Evolutionary conservation across 2,888 invertebrate genomes (phyloP).

Genomic region (Lamellibrachia columna): DNA sequence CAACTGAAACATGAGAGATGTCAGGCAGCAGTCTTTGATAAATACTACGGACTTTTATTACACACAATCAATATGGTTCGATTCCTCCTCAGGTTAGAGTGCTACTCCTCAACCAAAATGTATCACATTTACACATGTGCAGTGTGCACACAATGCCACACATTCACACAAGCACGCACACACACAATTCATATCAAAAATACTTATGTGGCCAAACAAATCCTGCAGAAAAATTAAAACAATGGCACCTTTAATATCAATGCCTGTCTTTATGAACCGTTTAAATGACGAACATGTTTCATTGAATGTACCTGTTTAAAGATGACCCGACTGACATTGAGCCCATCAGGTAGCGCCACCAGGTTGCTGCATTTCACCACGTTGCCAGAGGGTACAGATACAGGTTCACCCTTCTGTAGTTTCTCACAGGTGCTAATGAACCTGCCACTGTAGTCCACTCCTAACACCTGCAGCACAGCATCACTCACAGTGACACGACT

Average conservation of each 20-base stretch:
- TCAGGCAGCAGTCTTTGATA: neutral
- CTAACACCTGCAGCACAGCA: slow-evolving; percentile 50
- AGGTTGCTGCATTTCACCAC: slow-evolving; percentile 36
- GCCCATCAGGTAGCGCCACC: slow-evolving; percentile 31
- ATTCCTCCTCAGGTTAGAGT: neutral
- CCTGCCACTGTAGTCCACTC: slow-evolving; percentile 51
- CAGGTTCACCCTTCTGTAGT: slow-evolving; percentile 44
- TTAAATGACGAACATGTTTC: neutral
- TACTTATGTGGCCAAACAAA: too few relatives aligned
- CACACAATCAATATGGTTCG: neutral
- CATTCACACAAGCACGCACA: neutral
- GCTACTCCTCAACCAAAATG: neutral
- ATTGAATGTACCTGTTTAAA: slow-evolving; percentile 56
- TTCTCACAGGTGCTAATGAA: slow-evolving; percentile 52
- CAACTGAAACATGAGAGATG: slow-evolving; percentile 46
- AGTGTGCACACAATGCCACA: too few relatives aligned
- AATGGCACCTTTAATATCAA: neutral
- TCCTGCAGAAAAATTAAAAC: neutral
- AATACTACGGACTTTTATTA: neutral
- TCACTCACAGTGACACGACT: neutral
- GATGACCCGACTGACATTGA: slow-evolving; percentile 44
- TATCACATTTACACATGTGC: neutral
- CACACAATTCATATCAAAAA: neutral
- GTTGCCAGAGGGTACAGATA: slow-evolving; percentile 28
- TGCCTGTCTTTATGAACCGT: neutral